Base-by-base conservation (phyloP, 2,797 vertebrate species). In the Synanceia verrucosa region DNA sequence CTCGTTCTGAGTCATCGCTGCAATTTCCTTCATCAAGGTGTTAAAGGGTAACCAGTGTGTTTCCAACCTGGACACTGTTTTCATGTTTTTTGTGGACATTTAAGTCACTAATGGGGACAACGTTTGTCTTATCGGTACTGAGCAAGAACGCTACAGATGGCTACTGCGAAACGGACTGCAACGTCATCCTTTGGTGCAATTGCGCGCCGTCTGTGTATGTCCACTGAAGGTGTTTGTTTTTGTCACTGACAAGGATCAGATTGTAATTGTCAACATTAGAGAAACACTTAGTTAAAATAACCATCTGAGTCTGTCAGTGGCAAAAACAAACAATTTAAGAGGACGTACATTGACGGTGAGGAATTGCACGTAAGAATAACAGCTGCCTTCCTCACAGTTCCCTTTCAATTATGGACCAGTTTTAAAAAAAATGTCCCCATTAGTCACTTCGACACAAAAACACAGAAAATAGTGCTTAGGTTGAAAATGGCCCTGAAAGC, bases 11-110 rank as follows among this genome's bases (percentile, higher is more conserved):
- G n/a, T n/a, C n/a, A 74, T 61, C 85, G 62, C 41, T 44, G 19
- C 5, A 1, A 2, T 65, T 56, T 75, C 82, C 75, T 80, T 83
- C 69, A 79, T 76, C 80, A 76, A 81, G 19, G 26, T 26, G 50
- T 43, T 33, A 52, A 28, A 51, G 26, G 26, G 26, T 10, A 50
- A 50, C 47, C 0, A 14, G 14, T 18, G 2, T 29, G 18, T 19
- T n/a, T 51, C n/a, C 16, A 29, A 29, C 48, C 48, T 29, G 48
- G 28, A 51, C 28, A 9, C 24, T 29, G n/a, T 51, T 51, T 29
- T 31, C 28, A 28, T 5, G 29, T n/a, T 29, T 33, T 19, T 13
- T 31, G 50, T 53, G 50, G n/a, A n/a, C n/a, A n/a, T 48, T 3
- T 8, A 26, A 4, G 23, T n/a, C 14, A 29, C 9, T 6, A 51